These are phyloP conservation scores for Ochotona curzoniae DNA, from an alignment of 2,113 vertebrate species.

Conservation along the genomic window DNA sequence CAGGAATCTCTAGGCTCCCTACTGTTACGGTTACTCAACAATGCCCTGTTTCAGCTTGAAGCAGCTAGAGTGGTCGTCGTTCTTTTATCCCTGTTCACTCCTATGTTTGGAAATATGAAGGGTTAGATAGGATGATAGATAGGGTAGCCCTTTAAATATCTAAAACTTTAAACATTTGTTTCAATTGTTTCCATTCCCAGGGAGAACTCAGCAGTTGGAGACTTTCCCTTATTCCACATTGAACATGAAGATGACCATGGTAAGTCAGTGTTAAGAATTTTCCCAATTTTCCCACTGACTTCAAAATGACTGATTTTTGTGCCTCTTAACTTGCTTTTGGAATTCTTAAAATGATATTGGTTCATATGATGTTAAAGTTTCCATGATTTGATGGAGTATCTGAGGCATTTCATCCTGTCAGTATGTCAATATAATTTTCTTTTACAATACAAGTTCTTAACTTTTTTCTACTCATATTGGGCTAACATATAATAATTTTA, in stretches of 20 bases:
- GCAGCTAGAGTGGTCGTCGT: too few species aligned
- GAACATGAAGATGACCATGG: too few species aligned
- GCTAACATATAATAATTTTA: background rate
- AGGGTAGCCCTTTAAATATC: background rate
- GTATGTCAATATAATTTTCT: background rate
- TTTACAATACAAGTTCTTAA: background rate
- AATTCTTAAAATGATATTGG: background rate
- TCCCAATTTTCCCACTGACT: background rate
- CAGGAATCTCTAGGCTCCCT: too few species aligned
- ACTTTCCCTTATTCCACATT: too few species aligned
- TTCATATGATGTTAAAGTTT: background rate
- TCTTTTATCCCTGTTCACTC: too few species aligned
- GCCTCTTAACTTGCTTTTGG: background rate
- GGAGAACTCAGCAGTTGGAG: background rate
- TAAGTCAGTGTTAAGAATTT: background rate
- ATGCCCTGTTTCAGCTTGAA: too few species aligned
- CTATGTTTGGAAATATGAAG: too few species aligned
- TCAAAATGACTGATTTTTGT: background rate
- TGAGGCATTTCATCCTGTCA: background rate
- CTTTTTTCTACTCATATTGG: background rate
- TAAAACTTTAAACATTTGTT: background rate
- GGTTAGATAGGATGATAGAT: too few species aligned
- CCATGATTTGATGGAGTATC: rapidly evolving
- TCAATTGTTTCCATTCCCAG: background rate
- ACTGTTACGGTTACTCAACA: too few species aligned